phyloP scores from a whole-genome alignment of 2,113 vertebrate species.

The Alethe castanea region DNA sequence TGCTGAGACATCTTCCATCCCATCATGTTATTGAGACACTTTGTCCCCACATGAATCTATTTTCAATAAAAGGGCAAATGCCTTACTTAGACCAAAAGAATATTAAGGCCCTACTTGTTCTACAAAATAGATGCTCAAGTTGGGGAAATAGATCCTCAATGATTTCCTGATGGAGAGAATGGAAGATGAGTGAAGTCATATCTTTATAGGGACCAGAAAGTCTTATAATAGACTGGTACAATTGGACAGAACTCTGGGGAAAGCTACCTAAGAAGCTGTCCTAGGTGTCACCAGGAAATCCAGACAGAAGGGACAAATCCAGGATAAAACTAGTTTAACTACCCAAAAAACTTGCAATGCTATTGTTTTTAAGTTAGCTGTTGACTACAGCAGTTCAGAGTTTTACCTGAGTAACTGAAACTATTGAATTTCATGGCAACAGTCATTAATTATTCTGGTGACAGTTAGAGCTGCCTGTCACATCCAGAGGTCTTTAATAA shows the following conservation, averaged over 20 bases:
- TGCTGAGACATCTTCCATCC: not conserved
- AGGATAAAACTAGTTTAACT: not conserved
- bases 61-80: not conserved
- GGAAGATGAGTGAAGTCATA: not conserved
- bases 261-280: not conserved
- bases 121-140: not conserved
- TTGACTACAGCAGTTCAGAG: not conserved
- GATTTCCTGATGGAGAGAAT: not conserved
- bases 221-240: not conserved
- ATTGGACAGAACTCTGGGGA: not conserved
- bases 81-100: not conserved
- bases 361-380: not conserved
- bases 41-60: rapidly evolving
- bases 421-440: not conserved
- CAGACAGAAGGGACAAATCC: not conserved
- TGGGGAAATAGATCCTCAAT: not conserved
- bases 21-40: not conserved
- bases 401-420: not conserved
- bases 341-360: not conserved
- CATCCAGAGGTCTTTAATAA: not conserved
- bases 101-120: not conserved
- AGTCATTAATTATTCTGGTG: not conserved
- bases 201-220: not conserved
- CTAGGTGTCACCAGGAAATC: not conserved
- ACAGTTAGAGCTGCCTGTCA: not conserved